A percentile compares a stretch with the other conserved stretches of the same genome.
Conservation (phyloP, 1,140 invertebrate genomes). For the Archivesica marissinica region DNA sequence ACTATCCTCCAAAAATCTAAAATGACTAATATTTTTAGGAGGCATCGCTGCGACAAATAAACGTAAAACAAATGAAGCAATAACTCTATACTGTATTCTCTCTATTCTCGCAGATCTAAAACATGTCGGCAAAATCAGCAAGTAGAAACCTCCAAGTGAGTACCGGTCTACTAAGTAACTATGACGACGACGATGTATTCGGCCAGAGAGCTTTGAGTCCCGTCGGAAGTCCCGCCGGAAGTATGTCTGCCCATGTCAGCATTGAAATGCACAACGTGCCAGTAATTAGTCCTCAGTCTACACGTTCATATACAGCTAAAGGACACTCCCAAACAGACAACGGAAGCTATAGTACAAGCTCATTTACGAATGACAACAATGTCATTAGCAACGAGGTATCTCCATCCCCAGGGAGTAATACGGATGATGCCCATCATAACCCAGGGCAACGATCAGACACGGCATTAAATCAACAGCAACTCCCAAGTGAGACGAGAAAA, state of each 20-base stretch:
- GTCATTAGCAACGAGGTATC: not conserved
- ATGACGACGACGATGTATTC: not conserved
- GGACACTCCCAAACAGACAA: too few relatives aligned
- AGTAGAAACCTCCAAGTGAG: not conserved
- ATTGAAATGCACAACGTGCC: conserved; percentile 28
- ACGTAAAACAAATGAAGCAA: too few relatives aligned
- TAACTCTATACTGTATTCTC: too few relatives aligned
- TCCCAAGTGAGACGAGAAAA: not conserved
- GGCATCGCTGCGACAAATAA: too few relatives aligned
- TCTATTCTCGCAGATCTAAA: too few relatives aligned
- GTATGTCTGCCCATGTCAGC: not conserved
- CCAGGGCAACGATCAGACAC: not conserved
- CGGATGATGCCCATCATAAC: not conserved
- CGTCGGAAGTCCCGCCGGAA: conserved; percentile 24
- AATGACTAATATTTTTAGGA: too few relatives aligned
- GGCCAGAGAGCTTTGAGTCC: not conserved
- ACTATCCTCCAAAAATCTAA: too few relatives aligned
- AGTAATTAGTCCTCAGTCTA: not conserved
- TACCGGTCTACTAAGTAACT: not conserved
- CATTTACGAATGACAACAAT: not conserved
- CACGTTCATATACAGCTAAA: not conserved
- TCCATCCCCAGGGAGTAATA: not conserved
- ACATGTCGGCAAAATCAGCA: not conserved
- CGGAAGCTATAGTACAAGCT: not conserved
- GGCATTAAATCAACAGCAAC: not conserved